Percentiles rank a stretch among this genome's conserved stretches.
These are phyloP conservation scores for Anorthoa munda DNA, from an alignment of 2,888 invertebrate genomes.

Conservation along the genomic window DNA sequence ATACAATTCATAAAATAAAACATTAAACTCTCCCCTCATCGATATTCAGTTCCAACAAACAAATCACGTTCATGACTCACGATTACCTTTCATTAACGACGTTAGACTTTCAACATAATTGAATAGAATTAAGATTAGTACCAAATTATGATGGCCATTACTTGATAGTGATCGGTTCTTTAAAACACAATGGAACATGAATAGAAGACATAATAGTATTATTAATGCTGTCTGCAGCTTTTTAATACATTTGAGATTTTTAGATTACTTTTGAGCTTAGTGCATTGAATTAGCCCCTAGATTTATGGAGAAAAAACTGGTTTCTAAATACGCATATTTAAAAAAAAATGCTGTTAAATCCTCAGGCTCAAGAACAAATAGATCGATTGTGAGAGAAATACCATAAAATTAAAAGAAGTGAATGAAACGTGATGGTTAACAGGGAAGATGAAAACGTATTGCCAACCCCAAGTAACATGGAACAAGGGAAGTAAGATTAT, in stretches of 20 bases:
- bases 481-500: too few species aligned
- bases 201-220: slow-evolving; percentile 31
- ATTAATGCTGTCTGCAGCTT: slow-evolving; percentile 42
- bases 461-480: too few species aligned
- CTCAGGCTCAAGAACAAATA: too few species aligned
- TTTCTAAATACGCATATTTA: too few species aligned
- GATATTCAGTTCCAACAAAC: slow-evolving; percentile 32
- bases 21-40: slow-evolving; percentile 39
- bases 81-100: slow-evolving; percentile 47
- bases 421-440: too few species aligned
- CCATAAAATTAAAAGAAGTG: too few species aligned
- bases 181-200: slow-evolving; percentile 51
- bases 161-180: slow-evolving; percentile 38
- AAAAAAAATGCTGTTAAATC: too few species aligned
- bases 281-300: slow-evolving; percentile 17
- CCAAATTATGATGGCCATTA: slow-evolving; percentile 48
- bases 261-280: slow-evolving; percentile 1
- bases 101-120: slow-evolving; percentile 56
- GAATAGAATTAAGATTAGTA: slow-evolving; percentile 53
- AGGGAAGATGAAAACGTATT: too few species aligned
- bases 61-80: slow-evolving; percentile 42
- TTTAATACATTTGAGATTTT: slow-evolving; percentile 6
- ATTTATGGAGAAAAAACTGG: neutral
- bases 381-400: too few species aligned
- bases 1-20: slow-evolving; percentile 26